Conservation (phyloP, 2,888 invertebrate species). For the Agriopis marginaria region DNA sequence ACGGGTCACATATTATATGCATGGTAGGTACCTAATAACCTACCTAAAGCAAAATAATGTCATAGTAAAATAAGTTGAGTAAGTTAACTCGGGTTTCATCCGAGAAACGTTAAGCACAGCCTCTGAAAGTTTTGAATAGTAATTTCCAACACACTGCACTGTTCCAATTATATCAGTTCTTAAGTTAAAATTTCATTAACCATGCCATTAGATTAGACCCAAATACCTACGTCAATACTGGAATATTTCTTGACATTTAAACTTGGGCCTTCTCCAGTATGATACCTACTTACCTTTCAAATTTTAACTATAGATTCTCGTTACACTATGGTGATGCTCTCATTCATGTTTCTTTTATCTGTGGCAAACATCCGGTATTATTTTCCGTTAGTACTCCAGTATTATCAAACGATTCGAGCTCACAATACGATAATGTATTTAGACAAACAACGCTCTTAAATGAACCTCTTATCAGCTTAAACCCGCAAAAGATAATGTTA, state of each 20-base stretch:
- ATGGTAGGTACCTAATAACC: background rate
- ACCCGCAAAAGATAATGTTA: slow-evolving; percentile 66
- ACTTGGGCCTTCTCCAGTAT: no score
- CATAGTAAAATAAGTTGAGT: slow-evolving; percentile 12
- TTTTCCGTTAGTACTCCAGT: slow-evolving; percentile 61
- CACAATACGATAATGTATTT: slow-evolving; percentile 66
- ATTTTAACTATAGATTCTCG: slow-evolving; percentile 1
- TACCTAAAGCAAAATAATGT: background rate
- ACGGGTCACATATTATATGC: slow-evolving; percentile 21
- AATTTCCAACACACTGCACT: background rate
- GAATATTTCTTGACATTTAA: no score
- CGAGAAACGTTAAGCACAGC: background rate
- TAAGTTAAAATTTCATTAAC: no score
- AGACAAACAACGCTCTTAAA: slow-evolving; percentile 70
- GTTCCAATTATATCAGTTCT: no score
- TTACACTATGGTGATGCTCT: slow-evolving; percentile 50
- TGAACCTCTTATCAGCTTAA: slow-evolving; percentile 66
- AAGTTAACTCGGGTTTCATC: background rate
- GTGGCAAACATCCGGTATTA: slow-evolving; percentile 79
- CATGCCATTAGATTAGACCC: no score
- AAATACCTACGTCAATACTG: no score
- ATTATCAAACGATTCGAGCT: slow-evolving; percentile 66
- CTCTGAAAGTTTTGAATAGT: background rate
- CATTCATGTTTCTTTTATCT: slow-evolving; percentile 77
- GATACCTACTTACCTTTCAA: background rate